A percentile compares a stretch with the other conserved stretches of the same genome.
Conservation (phyloP, 2,113 vertebrate species). For the Tinamus guttatus region DNA sequence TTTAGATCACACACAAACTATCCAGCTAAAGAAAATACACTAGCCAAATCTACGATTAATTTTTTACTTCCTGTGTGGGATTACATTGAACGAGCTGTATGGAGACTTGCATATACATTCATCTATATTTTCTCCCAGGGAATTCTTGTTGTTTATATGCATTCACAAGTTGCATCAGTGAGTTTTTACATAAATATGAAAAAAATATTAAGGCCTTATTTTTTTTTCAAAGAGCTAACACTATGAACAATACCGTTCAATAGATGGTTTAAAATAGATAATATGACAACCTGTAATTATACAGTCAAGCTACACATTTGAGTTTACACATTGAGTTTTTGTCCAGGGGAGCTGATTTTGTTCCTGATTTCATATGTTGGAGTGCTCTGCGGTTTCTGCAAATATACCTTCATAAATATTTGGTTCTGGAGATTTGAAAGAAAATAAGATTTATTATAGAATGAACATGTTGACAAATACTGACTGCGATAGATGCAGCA, state of each 20-base stretch:
- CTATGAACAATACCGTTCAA: not conserved
- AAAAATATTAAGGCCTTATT: not conserved
- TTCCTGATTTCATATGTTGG: not conserved
- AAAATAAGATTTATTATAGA: not conserved
- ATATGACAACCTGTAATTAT: not conserved
- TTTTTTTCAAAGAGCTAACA: not conserved
- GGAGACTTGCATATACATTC: not conserved
- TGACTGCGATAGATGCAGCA: not conserved
- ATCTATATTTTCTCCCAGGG: not conserved
- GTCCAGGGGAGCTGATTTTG: not conserved
- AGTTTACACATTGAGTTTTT: too few relatives aligned
- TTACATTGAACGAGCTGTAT: not conserved
- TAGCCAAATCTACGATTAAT: not conserved
- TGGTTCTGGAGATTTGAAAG: not conserved
- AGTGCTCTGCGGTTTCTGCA: conserved; percentile 5
- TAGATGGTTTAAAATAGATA: not conserved
- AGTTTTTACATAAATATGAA: not conserved
- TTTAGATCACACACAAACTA: not conserved
- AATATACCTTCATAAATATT: not conserved
- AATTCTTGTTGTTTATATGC: not conserved
- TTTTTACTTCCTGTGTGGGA: not conserved
- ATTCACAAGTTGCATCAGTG: not conserved
- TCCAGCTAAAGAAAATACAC: not conserved
- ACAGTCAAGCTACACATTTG: too few relatives aligned
- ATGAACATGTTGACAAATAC: not conserved